A percentile compares a stretch with the other conserved stretches of the same genome.
phyloP scores from a whole-genome alignment of 2,113 vertebrate species.

The Cyanoderma ruficeps region DNA sequence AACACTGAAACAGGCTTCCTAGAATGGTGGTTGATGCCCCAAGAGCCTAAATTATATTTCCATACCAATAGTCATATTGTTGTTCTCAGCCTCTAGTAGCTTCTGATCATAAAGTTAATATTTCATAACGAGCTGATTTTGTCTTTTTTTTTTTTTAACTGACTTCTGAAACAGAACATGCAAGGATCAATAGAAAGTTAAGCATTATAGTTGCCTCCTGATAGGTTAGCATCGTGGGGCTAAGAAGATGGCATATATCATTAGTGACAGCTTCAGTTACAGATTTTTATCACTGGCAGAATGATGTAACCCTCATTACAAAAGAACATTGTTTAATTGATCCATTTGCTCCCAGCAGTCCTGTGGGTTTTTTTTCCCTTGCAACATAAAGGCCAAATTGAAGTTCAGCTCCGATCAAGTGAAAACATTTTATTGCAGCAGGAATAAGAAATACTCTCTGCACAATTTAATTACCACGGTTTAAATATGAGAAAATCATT shows the following conservation, averaged over 20 bases:
- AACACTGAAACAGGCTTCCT: not conserved
- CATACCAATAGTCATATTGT: not conserved
- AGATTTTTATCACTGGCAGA: slow-evolving; percentile 25
- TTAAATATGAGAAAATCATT: slow-evolving; percentile 43
- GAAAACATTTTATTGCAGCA: not conserved
- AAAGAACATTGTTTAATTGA: slow-evolving; percentile 48
- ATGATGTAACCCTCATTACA: slow-evolving; percentile 44
- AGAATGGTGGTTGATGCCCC: not conserved
- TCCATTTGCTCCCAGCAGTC: slow-evolving; percentile 15
- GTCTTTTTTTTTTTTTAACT: not conserved
- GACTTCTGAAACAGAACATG: not conserved
- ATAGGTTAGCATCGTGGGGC: not conserved
- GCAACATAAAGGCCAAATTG: slow-evolving; percentile 21
- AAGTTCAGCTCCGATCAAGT: slow-evolving; percentile 18
- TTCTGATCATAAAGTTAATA: not conserved
- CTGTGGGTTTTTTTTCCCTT: not conserved
- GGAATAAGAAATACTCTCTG: slow-evolving; percentile 13
- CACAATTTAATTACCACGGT: slow-evolving; percentile 7
- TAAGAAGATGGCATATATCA: slow-evolving; percentile 8
- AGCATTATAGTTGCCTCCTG: not conserved
- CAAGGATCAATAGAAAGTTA: not conserved
- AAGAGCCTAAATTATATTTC: not conserved
- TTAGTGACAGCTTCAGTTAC: not conserved
- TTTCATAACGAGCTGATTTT: not conserved
- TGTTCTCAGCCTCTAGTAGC: not conserved